Evolutionary conservation across 2,888 invertebrate genomes (phyloP).

Genomic region (Oscheius onirici): DNA sequence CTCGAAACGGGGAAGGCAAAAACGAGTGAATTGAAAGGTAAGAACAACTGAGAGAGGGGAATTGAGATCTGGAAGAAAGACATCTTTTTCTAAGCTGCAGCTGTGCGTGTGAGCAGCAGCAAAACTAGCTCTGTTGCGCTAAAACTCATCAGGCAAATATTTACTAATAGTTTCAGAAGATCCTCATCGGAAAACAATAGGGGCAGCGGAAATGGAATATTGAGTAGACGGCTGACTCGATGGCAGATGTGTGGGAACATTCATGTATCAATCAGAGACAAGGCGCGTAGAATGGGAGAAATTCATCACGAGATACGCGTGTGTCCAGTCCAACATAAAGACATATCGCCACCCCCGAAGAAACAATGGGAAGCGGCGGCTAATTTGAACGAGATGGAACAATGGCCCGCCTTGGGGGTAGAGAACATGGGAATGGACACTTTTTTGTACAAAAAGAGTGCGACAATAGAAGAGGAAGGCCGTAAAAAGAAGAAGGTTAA

Average conservation of each 20-base stretch:
- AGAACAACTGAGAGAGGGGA: not conserved
- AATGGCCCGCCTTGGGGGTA: constrained; percentile 2
- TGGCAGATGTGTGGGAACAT: not conserved
- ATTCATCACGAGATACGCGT: constrained; percentile 16
- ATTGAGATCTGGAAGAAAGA: not conserved
- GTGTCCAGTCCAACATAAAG: constrained; percentile 24
- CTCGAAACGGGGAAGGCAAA: not conserved
- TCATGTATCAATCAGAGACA: constrained; percentile 23
- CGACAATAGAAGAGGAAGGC: not conserved
- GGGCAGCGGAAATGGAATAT: not conserved
- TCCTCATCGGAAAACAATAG: not conserved
- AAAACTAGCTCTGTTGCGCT: constrained; percentile 9
- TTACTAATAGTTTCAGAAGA: constrained; percentile 21
- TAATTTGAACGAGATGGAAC: constrained; percentile 17
- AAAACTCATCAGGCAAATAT: constrained; percentile 26
- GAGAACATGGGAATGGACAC: constrained; percentile 10
- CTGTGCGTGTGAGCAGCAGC: constrained; percentile 18
- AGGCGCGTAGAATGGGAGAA: constrained; percentile 23
- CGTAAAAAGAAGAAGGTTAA: not conserved
- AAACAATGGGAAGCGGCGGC: constrained; percentile 17
- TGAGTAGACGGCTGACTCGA: not conserved
- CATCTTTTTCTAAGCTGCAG: constrained; percentile 1
- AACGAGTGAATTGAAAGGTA: not conserved
- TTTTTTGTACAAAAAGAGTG: constrained; percentile 11
- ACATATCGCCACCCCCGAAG: constrained; percentile 14